phyloP scores from a whole-genome alignment of 2,888 invertebrate genomes.

The Trissolcus japonicus region DNA sequence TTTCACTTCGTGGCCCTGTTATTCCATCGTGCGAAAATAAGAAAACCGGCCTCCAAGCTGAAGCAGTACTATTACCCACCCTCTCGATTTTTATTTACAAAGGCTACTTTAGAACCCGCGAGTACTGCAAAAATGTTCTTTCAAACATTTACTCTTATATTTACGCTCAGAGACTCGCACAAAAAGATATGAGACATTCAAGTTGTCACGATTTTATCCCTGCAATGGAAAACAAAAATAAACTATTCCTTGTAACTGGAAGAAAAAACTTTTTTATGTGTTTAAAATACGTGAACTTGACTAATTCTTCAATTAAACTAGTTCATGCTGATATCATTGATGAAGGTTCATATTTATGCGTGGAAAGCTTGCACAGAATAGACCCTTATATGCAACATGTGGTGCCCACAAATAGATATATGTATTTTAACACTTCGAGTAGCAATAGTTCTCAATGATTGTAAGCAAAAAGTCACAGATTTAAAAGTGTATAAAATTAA shows the following conservation, averaged over 20 bases:
- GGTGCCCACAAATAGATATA: no score
- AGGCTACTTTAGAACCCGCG: slow-evolving; percentile 52
- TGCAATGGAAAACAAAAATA: slow-evolving; percentile 19
- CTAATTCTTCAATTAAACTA: no score
- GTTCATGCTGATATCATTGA: no score
- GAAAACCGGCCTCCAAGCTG: slow-evolving; percentile 55
- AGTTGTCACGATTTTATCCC: slow-evolving; percentile 29
- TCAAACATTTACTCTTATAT: slow-evolving; percentile 54
- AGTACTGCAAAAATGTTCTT: slow-evolving; percentile 51
- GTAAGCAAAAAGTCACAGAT: no score
- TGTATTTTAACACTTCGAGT: no score
- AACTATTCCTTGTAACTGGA: slow-evolving; percentile 6
- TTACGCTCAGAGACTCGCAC: slow-evolving; percentile 40
- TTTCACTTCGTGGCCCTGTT: slow-evolving; percentile 58
- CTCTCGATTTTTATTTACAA: slow-evolving; percentile 50
- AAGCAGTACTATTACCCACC: slow-evolving; percentile 59
- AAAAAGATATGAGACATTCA: slow-evolving; percentile 37
- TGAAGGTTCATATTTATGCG: no score
- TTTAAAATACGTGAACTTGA: background rate
- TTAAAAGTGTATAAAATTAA: no score
- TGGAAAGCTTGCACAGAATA: no score
- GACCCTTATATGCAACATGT: no score
- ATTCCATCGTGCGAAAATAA: slow-evolving; percentile 59
- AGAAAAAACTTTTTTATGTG: background rate
- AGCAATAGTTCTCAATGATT: no score